Percentiles rank a stretch among this genome's conserved stretches.
Evolutionary conservation across 2,888 invertebrate genomes (phyloP).

Genomic region (Ametastegia equiseti): DNA sequence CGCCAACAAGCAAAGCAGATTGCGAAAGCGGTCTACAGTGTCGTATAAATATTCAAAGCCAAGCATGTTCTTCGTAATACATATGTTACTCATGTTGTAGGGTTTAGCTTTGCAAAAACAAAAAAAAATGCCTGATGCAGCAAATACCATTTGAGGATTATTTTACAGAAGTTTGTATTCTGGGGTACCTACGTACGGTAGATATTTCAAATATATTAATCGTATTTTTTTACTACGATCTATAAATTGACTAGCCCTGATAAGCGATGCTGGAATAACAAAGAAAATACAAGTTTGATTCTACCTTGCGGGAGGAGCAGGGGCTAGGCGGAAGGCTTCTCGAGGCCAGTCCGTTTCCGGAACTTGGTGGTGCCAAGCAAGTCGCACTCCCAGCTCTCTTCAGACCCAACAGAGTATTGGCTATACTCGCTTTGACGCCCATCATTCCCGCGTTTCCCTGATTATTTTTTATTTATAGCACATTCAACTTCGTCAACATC

Average conservation of each 20-base stretch:
- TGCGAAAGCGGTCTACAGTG: neutral
- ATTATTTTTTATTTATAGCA: constrained; percentile 63
- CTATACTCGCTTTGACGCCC: constrained; percentile 75
- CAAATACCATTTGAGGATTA: neutral
- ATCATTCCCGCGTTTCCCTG: constrained; percentile 74
- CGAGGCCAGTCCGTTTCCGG: constrained; percentile 72
- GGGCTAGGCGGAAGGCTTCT: constrained; percentile 76
- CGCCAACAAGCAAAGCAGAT: constrained; percentile 7
- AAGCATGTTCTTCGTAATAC: neutral
- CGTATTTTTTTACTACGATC: neutral
- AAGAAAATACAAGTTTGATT: constrained; percentile 58
- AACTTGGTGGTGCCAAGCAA: constrained; percentile 82
- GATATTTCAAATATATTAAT: neutral
- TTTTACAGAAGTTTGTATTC: neutral
- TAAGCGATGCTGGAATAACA: constrained; percentile 15
- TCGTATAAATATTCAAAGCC: neutral
- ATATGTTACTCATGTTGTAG: neutral
- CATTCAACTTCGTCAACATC: constrained; percentile 28
- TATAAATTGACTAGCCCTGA: neutral
- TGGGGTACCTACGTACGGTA: neutral
- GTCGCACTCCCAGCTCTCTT: constrained; percentile 86
- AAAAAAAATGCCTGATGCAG: neutral
- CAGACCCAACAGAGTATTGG: constrained; percentile 78
- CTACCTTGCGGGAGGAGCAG: constrained; percentile 78
- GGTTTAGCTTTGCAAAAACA: neutral